These are phyloP conservation scores for Acromyrmex echinatior DNA, from an alignment of 1,140 invertebrate genomes.

Conservation along the genomic window DNA sequence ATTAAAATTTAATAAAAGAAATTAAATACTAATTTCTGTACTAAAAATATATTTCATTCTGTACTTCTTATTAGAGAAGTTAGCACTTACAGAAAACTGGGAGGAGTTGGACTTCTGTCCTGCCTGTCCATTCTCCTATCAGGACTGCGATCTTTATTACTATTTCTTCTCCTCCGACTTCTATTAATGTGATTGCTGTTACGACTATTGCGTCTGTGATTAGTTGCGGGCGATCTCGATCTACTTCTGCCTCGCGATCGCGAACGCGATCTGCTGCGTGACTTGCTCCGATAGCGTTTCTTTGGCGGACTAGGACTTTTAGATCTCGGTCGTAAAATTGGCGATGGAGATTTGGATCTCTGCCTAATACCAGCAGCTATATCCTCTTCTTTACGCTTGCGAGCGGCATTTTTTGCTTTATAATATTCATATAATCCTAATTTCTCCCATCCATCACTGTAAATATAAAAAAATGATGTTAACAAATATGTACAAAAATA, in stretches of 20 bases:
- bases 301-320: conserved; percentile 92
- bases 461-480: conserved; percentile 20
- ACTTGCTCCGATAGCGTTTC: conserved; percentile 91
- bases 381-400: conserved; percentile 95
- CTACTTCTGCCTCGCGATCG: conserved; percentile 86
- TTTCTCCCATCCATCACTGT: conserved; percentile 99
- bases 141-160: conserved; percentile 83
- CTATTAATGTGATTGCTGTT: conserved; percentile 80
- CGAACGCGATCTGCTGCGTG: conserved; percentile 86
- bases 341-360: conserved; percentile 91
- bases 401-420: conserved; percentile 96
- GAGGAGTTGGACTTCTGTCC: conserved; percentile 92
- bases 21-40: background rate
- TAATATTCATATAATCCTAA: conserved; percentile 99
- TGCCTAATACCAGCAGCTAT: conserved; percentile 90
- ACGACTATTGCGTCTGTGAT: conserved; percentile 81
- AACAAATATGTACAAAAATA: conserved; percentile 12
- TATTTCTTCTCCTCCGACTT: conserved; percentile 83
- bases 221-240: conserved; percentile 88
- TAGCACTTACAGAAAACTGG: conserved; percentile 91
- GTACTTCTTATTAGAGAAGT: background rate
- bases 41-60: background rate
- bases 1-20: background rate
- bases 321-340: conserved; percentile 89
- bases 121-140: conserved; percentile 83